Evolutionary conservation across 2,113 vertebrate species (phyloP).

Genomic region (Ivindomyrus marchei): DNA sequence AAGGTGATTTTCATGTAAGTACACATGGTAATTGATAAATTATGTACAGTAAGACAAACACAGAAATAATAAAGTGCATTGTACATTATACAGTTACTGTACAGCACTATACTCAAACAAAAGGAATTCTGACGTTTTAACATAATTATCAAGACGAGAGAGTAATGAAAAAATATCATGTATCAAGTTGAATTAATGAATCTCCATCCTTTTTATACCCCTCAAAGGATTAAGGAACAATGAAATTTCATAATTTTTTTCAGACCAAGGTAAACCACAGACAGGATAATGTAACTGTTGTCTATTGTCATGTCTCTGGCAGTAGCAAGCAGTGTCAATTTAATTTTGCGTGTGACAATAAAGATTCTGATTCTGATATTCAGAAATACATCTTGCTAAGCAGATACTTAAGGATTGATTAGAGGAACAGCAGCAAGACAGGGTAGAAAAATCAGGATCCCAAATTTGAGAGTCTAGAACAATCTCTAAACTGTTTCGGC

Average conservation of each 20-base stretch:
- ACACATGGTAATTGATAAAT: neutral
- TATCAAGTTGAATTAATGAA: neutral
- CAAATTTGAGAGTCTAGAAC: neutral
- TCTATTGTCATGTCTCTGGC: neutral
- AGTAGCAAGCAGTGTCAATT: neutral
- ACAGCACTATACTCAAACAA: neutral
- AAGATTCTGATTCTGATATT: neutral
- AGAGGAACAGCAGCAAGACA: neutral
- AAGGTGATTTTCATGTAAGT: neutral
- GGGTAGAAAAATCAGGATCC: neutral
- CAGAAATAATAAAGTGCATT: neutral
- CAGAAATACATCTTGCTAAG: neutral
- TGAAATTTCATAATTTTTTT: neutral
- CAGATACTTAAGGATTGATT: neutral
- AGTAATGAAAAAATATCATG: neutral
- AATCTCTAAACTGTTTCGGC: neutral
- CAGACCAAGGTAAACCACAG: neutral
- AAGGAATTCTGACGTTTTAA: neutral
- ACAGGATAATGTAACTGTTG: neutral
- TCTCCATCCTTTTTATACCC: neutral
- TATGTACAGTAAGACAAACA: neutral
- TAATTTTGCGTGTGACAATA: neutral
- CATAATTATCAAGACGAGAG: neutral
- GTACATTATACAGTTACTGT: neutral
- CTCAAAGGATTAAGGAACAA: neutral